Evolutionary conservation across 2,113 vertebrate genomes (phyloP).

Genomic region (Smithornis capensis): DNA sequence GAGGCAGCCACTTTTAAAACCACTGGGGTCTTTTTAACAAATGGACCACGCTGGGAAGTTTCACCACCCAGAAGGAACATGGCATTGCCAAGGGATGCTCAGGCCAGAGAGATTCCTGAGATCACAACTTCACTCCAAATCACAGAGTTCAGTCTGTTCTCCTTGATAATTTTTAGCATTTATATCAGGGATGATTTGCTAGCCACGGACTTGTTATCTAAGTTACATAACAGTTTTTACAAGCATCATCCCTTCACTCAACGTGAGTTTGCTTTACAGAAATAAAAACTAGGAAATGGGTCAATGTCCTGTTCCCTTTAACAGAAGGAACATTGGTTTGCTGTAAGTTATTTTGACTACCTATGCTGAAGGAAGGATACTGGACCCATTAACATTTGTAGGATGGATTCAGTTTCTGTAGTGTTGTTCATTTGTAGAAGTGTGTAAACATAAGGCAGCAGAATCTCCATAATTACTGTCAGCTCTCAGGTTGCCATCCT

Average conservation of each 20-base stretch:
- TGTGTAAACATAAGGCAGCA: neutral
- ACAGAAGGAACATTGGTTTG: neutral
- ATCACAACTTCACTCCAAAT: neutral
- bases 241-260: neutral
- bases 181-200: neutral
- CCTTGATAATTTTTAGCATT: neutral
- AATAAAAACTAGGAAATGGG: neutral
- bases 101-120: neutral
- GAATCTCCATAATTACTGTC: neutral
- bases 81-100: accelerated
- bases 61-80: neutral
- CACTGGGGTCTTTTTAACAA: neutral
- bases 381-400: neutral
- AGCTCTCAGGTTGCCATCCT: neutral
- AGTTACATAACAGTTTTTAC: neutral
- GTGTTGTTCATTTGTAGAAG: neutral
- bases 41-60: accelerated
- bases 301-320: neutral
- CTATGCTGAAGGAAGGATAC: neutral
- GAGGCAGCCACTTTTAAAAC: neutral
- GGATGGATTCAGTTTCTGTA: neutral
- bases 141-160: neutral
- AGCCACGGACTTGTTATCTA: neutral
- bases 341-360: neutral
- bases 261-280: neutral